Conservation (phyloP, 2,888 invertebrate species). For the Dryomyza anilis region DNA sequence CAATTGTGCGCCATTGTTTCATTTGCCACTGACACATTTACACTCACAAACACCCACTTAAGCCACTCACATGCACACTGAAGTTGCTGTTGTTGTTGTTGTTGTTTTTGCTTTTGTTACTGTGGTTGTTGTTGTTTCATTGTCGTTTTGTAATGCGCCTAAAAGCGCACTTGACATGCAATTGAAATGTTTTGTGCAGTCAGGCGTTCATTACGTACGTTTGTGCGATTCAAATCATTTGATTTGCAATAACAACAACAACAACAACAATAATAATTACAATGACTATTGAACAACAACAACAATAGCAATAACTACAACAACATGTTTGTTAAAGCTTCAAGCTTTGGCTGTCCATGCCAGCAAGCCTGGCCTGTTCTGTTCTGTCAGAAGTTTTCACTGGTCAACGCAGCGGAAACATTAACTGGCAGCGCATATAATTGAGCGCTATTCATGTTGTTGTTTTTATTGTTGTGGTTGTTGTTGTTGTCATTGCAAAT, state of each 20-base stretch:
- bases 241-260: not conserved
- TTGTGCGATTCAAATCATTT: constrained; percentile 3
- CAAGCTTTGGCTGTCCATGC: not conserved
- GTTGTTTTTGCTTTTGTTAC: not conserved
- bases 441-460: too few species aligned
- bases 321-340: too few species aligned
- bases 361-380: too few species aligned
- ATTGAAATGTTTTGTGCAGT: constrained; percentile 32
- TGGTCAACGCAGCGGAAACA: too few species aligned
- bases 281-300: too few species aligned
- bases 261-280: not conserved
- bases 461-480: not conserved
- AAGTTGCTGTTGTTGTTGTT: not conserved
- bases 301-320: not conserved
- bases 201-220: not conserved
- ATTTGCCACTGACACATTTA: too few species aligned
- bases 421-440: too few species aligned
- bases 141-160: constrained; percentile 23
- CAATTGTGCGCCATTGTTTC: too few species aligned
- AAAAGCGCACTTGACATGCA: constrained; percentile 33
- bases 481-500: not conserved
- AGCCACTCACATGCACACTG: not conserved
- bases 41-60: too few species aligned
- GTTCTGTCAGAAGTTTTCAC: too few species aligned
- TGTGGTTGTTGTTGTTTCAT: not conserved